Conservation (phyloP, 1,140 invertebrate genomes). For the Drosophila subpulchrella region DNA sequence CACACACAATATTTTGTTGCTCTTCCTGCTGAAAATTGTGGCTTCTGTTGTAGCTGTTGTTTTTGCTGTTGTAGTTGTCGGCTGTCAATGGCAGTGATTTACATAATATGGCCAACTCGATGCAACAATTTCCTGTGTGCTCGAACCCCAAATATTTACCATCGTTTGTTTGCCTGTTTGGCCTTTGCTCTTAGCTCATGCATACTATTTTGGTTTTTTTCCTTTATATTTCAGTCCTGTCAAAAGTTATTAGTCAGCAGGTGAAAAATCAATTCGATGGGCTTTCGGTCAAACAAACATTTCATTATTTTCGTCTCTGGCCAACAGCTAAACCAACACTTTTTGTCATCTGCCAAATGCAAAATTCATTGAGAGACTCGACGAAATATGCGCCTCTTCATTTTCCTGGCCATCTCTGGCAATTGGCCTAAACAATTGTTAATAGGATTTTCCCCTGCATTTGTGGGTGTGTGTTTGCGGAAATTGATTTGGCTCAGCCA, state of each 20-base stretch:
- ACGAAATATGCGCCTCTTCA: slow-evolving; percentile 23
- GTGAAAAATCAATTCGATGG: slow-evolving; percentile 52
- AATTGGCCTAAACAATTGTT: slow-evolving; percentile 51
- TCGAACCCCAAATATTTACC: slow-evolving; percentile 32
- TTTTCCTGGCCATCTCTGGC: slow-evolving; percentile 23
- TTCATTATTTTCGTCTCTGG: slow-evolving; percentile 54
- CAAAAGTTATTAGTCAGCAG: slow-evolving; percentile 58
- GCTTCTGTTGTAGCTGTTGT: slow-evolving; percentile 7
- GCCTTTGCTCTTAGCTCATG: slow-evolving; percentile 2
- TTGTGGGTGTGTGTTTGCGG: slow-evolving; percentile 18
- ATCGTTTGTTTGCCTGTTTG: slow-evolving; percentile 34
- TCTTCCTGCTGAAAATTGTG: slow-evolving; percentile 16
- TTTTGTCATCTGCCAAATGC: slow-evolving; percentile 42
- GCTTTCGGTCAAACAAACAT: slow-evolving; percentile 61
- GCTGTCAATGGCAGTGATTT: slow-evolving; percentile 68
- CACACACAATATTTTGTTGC: slow-evolving; percentile 22
- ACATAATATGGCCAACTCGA: slow-evolving; percentile 72
- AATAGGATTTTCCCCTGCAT: slow-evolving; percentile 50
- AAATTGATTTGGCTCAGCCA: slow-evolving; percentile 40
- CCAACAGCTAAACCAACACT: slow-evolving; percentile 58
- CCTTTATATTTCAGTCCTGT: not conserved
- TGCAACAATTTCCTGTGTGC: slow-evolving; percentile 69
- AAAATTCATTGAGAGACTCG: slow-evolving; percentile 24
- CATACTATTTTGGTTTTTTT: slow-evolving; percentile 1
- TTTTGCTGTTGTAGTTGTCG: not conserved